Conservation (phyloP, 2,113 vertebrate species). For the Coryphaenoides rupestris region DNA sequence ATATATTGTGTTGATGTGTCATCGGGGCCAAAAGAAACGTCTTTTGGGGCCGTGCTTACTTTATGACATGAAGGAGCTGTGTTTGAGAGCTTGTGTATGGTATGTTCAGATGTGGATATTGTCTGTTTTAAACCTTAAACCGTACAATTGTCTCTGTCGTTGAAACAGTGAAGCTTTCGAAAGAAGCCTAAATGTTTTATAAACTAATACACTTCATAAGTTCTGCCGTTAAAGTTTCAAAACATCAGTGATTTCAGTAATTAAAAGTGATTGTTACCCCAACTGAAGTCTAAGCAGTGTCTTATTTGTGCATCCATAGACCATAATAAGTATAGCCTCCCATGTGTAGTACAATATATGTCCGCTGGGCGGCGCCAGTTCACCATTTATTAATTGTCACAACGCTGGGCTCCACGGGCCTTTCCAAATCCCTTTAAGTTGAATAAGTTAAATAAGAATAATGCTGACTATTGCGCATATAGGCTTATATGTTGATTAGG, state of each 20-base stretch:
- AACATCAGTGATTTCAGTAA: slow-evolving; percentile 42
- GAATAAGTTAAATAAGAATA: too few relatives aligned
- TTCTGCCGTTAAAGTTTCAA: slow-evolving; percentile 29
- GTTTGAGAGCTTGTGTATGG: not conserved
- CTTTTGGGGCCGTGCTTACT: not conserved
- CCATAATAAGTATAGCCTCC: too few relatives aligned
- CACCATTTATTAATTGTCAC: too few relatives aligned
- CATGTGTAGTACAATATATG: too few relatives aligned
- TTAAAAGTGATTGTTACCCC: slow-evolving; percentile 55
- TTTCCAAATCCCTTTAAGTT: too few relatives aligned
- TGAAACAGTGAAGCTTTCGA: slow-evolving; percentile 6
- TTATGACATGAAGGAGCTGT: not conserved
- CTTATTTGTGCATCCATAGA: not conserved
- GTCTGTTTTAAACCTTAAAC: not conserved
- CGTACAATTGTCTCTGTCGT: slow-evolving; percentile 3
- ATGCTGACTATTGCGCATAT: too few relatives aligned
- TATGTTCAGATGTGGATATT: not conserved
- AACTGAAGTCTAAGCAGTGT: not conserved
- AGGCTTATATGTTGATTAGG: too few relatives aligned
- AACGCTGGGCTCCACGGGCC: too few relatives aligned
- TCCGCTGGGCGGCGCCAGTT: too few relatives aligned
- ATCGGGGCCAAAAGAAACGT: slow-evolving; percentile 10
- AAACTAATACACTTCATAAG: slow-evolving; percentile 39
- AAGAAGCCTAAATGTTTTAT: slow-evolving; percentile 11
- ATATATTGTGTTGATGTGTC: slow-evolving; percentile 13